phyloP scores from a whole-genome alignment of 2,888 invertebrate species.

The Eilema depressum region DNA sequence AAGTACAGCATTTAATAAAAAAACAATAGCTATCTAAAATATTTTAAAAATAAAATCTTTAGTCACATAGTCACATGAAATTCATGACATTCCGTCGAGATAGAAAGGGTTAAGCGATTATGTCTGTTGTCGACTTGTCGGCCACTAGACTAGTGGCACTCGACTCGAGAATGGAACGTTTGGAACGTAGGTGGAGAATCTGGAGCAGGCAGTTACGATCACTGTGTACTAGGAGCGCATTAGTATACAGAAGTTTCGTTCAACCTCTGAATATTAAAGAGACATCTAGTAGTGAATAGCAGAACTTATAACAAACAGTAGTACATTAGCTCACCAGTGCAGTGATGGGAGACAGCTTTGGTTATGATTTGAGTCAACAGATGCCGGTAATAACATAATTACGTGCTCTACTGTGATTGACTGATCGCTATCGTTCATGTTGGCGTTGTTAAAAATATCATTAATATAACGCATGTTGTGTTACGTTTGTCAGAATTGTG shows the following conservation, averaged over 20 bases:
- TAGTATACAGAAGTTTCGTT: slow-evolving; percentile 27
- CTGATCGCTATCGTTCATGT: too few relatives aligned
- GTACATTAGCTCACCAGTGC: too few relatives aligned
- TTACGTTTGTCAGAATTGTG: too few relatives aligned
- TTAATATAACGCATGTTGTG: too few relatives aligned
- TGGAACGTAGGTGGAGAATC: slow-evolving; percentile 86
- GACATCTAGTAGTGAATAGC: slow-evolving; percentile 39
- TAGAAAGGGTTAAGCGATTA: slow-evolving; percentile 10
- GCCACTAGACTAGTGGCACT: slow-evolving; percentile 5
- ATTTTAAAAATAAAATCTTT: neutral
- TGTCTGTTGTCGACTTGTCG: neutral
- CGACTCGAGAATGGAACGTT: slow-evolving; percentile 72
- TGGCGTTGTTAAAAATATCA: too few relatives aligned
- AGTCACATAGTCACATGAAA: neutral
- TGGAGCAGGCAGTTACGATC: slow-evolving; percentile 86
- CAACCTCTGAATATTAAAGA: slow-evolving; percentile 6
- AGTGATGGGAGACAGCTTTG: neutral
- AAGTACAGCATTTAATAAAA: neutral
- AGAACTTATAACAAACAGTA: slow-evolving; percentile 4
- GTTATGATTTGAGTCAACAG: slow-evolving; percentile 7
- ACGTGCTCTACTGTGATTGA: too few relatives aligned
- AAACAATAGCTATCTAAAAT: neutral
- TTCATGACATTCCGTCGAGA: slow-evolving; percentile 2
- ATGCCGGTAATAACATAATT: slow-evolving; percentile 8
- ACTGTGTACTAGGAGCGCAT: slow-evolving; percentile 81